A percentile compares a stretch with the other conserved stretches of the same genome.
phyloP scores from a whole-genome alignment of 2,113 vertebrate genomes.

The Zapus hudsonius region DNA sequence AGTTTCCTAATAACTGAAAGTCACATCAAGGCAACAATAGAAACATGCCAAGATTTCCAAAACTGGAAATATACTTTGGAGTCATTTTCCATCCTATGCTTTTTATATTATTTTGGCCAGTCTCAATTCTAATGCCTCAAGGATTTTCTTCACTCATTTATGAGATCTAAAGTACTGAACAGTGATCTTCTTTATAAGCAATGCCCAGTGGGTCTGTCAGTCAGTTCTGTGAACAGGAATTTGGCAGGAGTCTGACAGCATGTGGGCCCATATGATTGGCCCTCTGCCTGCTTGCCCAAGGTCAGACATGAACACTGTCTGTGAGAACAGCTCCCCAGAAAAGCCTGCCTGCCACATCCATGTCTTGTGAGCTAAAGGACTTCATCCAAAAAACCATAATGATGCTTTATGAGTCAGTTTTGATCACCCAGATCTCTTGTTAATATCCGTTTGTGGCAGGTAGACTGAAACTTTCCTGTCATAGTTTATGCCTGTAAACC shows the following conservation, averaged over 20 bases:
- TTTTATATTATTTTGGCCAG: not conserved
- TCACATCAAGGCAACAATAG: not conserved
- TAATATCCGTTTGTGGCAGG: slow-evolving; percentile 51
- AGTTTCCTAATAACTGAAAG: slow-evolving; percentile 17
- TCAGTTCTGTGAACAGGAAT: slow-evolving; percentile 23
- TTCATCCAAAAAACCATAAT: slow-evolving; percentile 42
- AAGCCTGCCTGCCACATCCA: slow-evolving; percentile 30
- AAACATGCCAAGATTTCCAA: slow-evolving; percentile 26
- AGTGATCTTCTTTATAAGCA: slow-evolving; percentile 14
- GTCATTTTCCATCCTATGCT: slow-evolving; percentile 25
- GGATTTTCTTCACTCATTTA: slow-evolving; percentile 33
- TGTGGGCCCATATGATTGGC: not conserved
- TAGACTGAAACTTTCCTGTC: slow-evolving; percentile 15
- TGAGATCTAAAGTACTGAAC: not conserved
- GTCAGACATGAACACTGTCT: slow-evolving; percentile 12
- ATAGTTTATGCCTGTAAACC: not conserved
- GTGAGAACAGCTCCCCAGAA: not conserved
- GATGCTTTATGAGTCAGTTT: slow-evolving; percentile 49
- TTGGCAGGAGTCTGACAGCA: slow-evolving; percentile 4
- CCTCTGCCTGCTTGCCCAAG: not conserved
- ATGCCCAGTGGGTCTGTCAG: not conserved
- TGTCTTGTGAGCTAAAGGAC: slow-evolving; percentile 10
- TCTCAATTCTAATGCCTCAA: not conserved
- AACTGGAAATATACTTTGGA: slow-evolving; percentile 6
- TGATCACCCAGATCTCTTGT: slow-evolving; percentile 17